Conservation (phyloP, 2,113 vertebrate species). For the Lonchura striata region DNA sequence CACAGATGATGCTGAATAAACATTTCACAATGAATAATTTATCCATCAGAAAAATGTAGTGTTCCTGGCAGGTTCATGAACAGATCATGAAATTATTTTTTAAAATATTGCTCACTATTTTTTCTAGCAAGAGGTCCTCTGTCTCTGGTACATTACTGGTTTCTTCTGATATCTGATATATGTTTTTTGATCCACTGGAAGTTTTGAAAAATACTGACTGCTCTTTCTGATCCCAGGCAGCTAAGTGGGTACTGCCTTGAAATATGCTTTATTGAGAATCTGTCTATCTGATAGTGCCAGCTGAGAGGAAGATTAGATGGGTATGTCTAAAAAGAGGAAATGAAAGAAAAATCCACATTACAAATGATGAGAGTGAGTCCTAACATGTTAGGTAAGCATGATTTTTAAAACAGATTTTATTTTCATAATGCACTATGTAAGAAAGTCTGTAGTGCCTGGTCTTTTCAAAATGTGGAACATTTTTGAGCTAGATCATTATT, state of each 20-base stretch:
- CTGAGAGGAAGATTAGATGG: neutral
- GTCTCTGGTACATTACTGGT: neutral
- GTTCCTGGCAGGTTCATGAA: conserved; percentile 8
- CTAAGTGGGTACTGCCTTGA: neutral
- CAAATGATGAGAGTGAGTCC: neutral
- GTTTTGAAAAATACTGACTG: neutral
- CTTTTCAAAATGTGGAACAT: neutral
- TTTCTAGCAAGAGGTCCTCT: neutral
- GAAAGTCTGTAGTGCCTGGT: neutral
- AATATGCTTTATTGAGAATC: neutral
- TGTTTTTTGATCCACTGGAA: neutral
- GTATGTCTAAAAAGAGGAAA: neutral
- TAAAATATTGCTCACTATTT: neutral
- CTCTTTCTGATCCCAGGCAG: neutral
- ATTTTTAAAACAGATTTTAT: neutral
- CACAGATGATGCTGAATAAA: conserved; percentile 40
- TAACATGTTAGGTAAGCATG: neutral
- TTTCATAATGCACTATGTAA: neutral
- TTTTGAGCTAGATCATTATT: neutral
- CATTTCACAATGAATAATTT: conserved; percentile 51
- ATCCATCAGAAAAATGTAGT: neutral
- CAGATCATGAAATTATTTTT: neutral
- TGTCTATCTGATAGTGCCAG: neutral
- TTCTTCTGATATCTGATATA: neutral
- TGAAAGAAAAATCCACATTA: neutral